Percentiles rank a stretch among this genome's conserved stretches.
phyloP scores from a whole-genome alignment of 2,888 invertebrate genomes.

The Tryphoninae sp. region DNA sequence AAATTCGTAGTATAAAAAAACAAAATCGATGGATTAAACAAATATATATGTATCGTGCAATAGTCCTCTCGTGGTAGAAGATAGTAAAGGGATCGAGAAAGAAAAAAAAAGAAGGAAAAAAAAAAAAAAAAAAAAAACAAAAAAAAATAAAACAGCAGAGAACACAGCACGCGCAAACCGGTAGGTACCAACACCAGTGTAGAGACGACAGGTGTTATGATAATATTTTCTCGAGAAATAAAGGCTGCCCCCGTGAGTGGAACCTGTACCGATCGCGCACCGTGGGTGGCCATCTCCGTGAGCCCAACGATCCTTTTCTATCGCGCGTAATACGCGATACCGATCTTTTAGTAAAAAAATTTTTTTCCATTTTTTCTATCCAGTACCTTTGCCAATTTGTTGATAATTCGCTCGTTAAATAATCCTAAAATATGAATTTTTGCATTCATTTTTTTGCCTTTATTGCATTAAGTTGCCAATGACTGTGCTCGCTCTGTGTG shows the following conservation, averaged over 20 bases:
- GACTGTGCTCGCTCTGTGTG: background rate
- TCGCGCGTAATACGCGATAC: slow-evolving; percentile 15
- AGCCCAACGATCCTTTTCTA: slow-evolving; percentile 43
- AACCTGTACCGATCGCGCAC: slow-evolving; percentile 60
- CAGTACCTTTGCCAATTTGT: slow-evolving; percentile 13
- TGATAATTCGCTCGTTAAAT: background rate
- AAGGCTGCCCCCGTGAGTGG: slow-evolving; percentile 71
- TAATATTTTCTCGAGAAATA: slow-evolving; percentile 78
- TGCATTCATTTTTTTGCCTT: too few species aligned
- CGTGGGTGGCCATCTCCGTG: slow-evolving; percentile 66
- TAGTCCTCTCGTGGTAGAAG: background rate
- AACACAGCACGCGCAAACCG: slow-evolving; percentile 64
- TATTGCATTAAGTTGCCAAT: too few species aligned
- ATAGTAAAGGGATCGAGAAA: slow-evolving; percentile 44
- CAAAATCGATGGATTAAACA: background rate
- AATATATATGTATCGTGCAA: background rate
- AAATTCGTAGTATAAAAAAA: background rate
- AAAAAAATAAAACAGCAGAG: slow-evolving; percentile 25
- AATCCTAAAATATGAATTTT: too few species aligned
- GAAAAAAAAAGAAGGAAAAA: slow-evolving; percentile 39
- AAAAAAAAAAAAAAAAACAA: slow-evolving; percentile 41
- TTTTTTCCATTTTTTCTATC: background rate
- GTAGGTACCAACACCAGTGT: slow-evolving; percentile 69
- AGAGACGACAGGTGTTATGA: slow-evolving; percentile 73
- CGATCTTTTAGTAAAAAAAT: background rate